These are phyloP conservation scores for Cyprichromis sp. DNA, from an alignment of 2,113 vertebrate species.

Conservation along the genomic window DNA sequence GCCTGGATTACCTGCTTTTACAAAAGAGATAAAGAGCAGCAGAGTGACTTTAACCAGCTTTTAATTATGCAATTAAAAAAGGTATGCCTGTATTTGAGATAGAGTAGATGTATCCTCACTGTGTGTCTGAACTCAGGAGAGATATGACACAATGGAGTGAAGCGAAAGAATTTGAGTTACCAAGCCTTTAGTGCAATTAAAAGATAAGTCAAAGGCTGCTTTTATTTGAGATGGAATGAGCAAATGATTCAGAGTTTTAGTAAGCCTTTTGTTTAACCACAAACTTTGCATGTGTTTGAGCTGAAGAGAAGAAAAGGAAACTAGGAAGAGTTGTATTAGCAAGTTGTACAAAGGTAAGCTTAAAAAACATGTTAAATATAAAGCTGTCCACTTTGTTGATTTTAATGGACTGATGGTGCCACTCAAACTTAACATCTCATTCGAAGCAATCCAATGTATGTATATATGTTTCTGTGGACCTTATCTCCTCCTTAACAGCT, in stretches of 20 bases:
- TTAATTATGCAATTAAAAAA: constrained; percentile 43
- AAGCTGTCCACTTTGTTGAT: not conserved
- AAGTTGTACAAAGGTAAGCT: not conserved
- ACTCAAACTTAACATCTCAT: not conserved
- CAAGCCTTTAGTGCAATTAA: constrained; percentile 38
- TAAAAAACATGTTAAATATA: not conserved
- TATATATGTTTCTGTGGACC: not conserved
- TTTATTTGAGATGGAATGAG: not conserved
- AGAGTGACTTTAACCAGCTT: constrained; percentile 12
- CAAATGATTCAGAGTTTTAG: constrained; percentile 8
- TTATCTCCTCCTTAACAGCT: not conserved
- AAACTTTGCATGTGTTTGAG: not conserved
- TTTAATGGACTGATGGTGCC: not conserved
- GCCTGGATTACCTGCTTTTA: constrained; percentile 11
- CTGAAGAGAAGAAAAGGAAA: not conserved
- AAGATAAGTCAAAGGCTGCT: constrained; percentile 31
- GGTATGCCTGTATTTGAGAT: constrained; percentile 19
- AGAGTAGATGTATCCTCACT: not conserved
- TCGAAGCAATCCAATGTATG: not conserved
- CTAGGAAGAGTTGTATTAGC: not conserved
- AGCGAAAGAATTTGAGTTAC: constrained; percentile 4
- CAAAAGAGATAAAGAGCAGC: not conserved
- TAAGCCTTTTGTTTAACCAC: constrained; percentile 1
- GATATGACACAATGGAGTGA: not conserved
- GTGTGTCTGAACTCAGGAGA: not conserved